Base-by-base conservation (phyloP, 2,113 vertebrate genomes). In the Sphaerodactylus townsendi region DNA sequence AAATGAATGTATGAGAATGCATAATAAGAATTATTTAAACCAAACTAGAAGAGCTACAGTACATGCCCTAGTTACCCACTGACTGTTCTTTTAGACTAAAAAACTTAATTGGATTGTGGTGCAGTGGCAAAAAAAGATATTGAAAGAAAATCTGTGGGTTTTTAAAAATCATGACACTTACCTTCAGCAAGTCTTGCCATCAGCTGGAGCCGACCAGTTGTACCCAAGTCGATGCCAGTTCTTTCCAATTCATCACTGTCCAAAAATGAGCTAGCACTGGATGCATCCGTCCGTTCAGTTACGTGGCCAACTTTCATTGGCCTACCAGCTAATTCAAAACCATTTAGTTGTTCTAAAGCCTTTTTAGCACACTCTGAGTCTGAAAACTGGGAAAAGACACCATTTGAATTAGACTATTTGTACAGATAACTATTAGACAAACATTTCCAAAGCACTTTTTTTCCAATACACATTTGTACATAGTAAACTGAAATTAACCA, bases 251-350 rank as follows among this genome's bases (percentile, higher is more conserved):
- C 98, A 89, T 99, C 98, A 21, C 96, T 98, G 90, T 99, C 98
- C 87, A 99, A 95, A 95, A 99, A 98, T 0, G 98, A 98, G 37
- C 98, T 97, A n/a, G 97, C 97, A 35, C 94, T 96, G 21, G 98
- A 97, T 35, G 96, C 95, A 91, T 99, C 98, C 1, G 97, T 97
- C 15, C 98, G 97, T 91, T 99, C 98, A 1, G 98, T 99, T 85
- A 99, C 98, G 5, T 99, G 98, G n/a, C 98, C 98, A 39, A 99
- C 98, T 94, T 99, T 99, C 98, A 99, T 99, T 9, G 98, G 98
- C 7, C 98, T 97, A 4, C 98, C 98, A 1, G 98, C 98, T 92
- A 99, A 90, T 89, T 99, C 98, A 82, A 99, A 99, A 28, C 98
- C 98, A 83, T 99, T 99, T 41, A 99, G 96, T 88, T 99, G 98